Percentiles rank a stretch among this genome's conserved stretches.
Evolutionary conservation across 2,113 vertebrate species (phyloP).

Genomic region (Narcine bancroftii): DNA sequence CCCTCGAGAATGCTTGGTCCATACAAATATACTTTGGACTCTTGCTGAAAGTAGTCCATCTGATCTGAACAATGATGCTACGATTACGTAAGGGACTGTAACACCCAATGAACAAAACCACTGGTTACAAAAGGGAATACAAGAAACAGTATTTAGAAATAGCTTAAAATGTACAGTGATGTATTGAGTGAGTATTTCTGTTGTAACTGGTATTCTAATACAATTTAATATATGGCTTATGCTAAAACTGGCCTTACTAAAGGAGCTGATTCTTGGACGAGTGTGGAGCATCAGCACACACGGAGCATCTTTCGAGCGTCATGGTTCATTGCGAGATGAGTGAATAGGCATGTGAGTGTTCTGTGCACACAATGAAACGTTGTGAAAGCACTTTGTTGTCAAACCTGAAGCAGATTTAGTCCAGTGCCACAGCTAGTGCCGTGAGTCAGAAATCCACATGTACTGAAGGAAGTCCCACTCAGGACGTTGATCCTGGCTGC

Average conservation of each 20-base stretch:
- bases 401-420: conserved; percentile 26
- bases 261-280: not conserved
- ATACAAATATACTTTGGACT: not conserved
- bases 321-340: not conserved
- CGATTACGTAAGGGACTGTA: not conserved
- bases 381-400: conserved; percentile 18
- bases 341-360: not conserved
- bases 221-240: conserved; percentile 33
- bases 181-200: not conserved
- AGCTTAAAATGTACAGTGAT: not conserved
- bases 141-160: conserved; percentile 25
- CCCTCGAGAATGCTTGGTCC: not conserved
- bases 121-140: not conserved
- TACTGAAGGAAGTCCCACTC: not conserved
- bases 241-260: conserved; percentile 24
- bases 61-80: not conserved
- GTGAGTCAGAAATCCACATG: not conserved
- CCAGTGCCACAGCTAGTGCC: not conserved
- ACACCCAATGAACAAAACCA: conserved; percentile 8
- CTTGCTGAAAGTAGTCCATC: not conserved
- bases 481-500: not conserved
- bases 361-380: conserved; percentile 1
- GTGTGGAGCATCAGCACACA: not conserved
- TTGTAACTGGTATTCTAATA: not conserved
- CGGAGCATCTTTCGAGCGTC: conserved; percentile 10